These are phyloP conservation scores for Caenorhabditis sp. DNA, from an alignment of 2,888 invertebrate species.

Conservation along the genomic window DNA sequence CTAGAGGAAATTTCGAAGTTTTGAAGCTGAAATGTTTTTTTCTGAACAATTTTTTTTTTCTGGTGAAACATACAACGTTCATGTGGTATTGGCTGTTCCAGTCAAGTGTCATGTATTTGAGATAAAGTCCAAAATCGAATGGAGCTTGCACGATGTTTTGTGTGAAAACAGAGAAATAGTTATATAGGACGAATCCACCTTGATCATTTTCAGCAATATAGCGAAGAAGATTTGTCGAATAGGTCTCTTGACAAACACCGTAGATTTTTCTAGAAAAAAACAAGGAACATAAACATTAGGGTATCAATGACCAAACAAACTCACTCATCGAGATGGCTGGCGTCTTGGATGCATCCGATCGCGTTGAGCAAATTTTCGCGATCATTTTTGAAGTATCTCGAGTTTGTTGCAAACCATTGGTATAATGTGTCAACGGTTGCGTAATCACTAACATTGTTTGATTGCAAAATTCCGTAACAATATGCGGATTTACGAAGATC, in stretches of 20 bases:
- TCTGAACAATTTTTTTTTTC: neutral
- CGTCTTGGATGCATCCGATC: slow-evolving; percentile 16
- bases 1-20: slow-evolving; percentile 4
- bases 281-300: neutral
- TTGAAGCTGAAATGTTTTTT: slow-evolving; percentile 6
- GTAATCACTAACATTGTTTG: neutral
- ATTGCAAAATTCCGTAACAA: slow-evolving; percentile 33
- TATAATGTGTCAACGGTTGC: slow-evolving; percentile 13
- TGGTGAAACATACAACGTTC: neutral
- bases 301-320: slow-evolving; percentile 4
- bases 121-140: slow-evolving; percentile 22
- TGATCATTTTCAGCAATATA: slow-evolving; percentile 24
- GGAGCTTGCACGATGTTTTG: slow-evolving; percentile 14
- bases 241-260: slow-evolving; percentile 9
- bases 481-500: slow-evolving; percentile 28
- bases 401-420: slow-evolving; percentile 9
- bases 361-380: slow-evolving; percentile 23
- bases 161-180: slow-evolving; percentile 16
- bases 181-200: slow-evolving; percentile 9
- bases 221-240: slow-evolving; percentile 19
- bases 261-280: slow-evolving; percentile 15
- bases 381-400: slow-evolving; percentile 21
- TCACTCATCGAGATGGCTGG: slow-evolving; percentile 11
- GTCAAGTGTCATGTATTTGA: slow-evolving; percentile 18
- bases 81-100: slow-evolving; percentile 26